These are phyloP conservation scores for Neomonachus schauinslandi DNA, from an alignment of 2,113 vertebrate species.

Conservation along the genomic window DNA sequence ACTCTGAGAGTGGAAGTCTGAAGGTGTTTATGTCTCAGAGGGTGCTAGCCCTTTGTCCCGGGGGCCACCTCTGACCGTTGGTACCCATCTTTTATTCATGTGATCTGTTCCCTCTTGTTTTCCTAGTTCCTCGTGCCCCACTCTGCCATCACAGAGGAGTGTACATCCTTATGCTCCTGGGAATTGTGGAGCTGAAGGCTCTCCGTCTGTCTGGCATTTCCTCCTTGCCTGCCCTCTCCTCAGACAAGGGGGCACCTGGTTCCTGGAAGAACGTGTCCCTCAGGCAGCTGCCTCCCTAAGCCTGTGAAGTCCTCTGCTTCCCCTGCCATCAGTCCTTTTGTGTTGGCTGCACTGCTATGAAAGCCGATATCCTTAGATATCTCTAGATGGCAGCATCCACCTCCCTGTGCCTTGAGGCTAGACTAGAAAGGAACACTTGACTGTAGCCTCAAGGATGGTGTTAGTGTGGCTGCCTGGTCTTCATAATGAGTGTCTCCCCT, in stretches of 20 bases:
- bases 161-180: not conserved
- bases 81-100: not conserved
- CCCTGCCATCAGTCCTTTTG: not conserved
- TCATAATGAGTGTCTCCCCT: not conserved
- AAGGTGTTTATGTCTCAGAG: not conserved
- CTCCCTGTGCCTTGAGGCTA: conserved; percentile 68
- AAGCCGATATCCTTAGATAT: not conserved
- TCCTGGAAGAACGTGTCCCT: not conserved
- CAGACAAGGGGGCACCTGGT: not conserved
- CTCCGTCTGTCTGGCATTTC: not conserved
- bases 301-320: not conserved
- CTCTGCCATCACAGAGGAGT: not conserved
- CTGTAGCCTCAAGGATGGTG: accelerated
- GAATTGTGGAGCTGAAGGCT: not conserved
- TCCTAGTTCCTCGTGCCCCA: not conserved
- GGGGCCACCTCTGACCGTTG: accelerated
- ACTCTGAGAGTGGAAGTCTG: not conserved
- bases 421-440: not conserved
- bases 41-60: not conserved
- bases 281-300: not conserved
- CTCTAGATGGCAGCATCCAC: conserved; percentile 76
- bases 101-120: not conserved
- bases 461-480: not conserved
- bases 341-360: not conserved
- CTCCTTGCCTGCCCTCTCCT: not conserved